Evolutionary conservation across 2,888 invertebrate species (phyloP).

Genomic region (Chrysomela aeneicollis): DNA sequence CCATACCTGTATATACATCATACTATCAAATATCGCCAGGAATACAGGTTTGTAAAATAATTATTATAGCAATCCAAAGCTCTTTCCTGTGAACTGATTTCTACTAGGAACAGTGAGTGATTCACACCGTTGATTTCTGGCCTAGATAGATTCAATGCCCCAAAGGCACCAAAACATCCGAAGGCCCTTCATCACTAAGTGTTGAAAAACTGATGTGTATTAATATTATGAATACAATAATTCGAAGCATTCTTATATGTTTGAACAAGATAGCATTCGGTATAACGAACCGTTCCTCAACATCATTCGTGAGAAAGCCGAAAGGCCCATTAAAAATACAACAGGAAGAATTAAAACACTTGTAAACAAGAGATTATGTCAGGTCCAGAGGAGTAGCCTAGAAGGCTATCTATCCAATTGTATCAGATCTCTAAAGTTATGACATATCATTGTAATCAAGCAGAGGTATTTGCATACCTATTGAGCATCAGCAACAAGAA

Average conservation of each 20-base stretch:
- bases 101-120: too few species aligned
- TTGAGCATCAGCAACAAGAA: conserved; percentile 24
- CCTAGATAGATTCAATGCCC: too few species aligned
- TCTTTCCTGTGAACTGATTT: too few species aligned
- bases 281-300: not conserved
- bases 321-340: conserved; percentile 14
- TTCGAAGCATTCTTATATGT: not conserved
- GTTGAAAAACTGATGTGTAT: too few species aligned
- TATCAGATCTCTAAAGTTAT: conserved; percentile 34
- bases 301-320: conserved; percentile 12
- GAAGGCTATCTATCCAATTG: conserved; percentile 30
- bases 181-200: too few species aligned
- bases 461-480: conserved; percentile 42
- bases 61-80: too few species aligned
- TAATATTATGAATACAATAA: too few species aligned
- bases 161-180: too few species aligned
- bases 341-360: conserved; percentile 15
- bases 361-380: conserved; percentile 35
- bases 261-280: not conserved
- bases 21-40: too few species aligned
- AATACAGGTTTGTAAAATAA: too few species aligned
- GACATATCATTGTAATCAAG: conserved; percentile 43
- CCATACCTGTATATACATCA: too few species aligned
- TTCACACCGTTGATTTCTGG: too few species aligned
- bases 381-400: conserved; percentile 31